Evolutionary conservation across 1,140 invertebrate species (phyloP).

Genomic region (Schlechtendalia chinensis): DNA sequence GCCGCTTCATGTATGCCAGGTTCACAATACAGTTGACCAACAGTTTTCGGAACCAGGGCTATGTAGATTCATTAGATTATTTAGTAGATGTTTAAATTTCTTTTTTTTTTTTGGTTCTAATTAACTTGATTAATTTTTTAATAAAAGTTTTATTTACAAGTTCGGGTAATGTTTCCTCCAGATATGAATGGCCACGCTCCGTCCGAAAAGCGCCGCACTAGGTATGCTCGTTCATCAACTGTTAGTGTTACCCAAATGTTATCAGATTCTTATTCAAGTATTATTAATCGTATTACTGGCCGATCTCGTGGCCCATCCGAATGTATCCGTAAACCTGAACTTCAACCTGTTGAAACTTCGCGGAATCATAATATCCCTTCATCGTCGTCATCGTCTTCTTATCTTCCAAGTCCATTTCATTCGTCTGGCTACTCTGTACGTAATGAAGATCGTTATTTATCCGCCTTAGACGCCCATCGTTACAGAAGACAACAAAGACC

Average conservation of each 20-base stretch:
- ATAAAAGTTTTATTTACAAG: constrained; percentile 11
- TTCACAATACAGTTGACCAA: constrained; percentile 45
- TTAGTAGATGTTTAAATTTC: not conserved
- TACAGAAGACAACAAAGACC: constrained; percentile 53
- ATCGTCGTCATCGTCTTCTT: constrained; percentile 11
- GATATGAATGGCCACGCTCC: constrained; percentile 34
- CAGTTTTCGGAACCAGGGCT: constrained; percentile 38
- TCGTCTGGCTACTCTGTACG: constrained; percentile 32
- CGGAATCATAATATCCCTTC: constrained; percentile 36
- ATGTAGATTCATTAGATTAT: constrained; percentile 41
- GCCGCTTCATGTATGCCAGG: constrained; percentile 36
- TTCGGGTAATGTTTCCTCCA: constrained; percentile 39
- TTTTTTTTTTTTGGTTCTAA: not conserved
- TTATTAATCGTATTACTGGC: constrained; percentile 74
- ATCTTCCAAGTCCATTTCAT: constrained; percentile 42
- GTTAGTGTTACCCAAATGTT: constrained; percentile 79
- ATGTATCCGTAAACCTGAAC: constrained; percentile 49
- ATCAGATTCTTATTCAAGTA: constrained; percentile 77
- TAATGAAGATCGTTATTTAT: constrained; percentile 38
- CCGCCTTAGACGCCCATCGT: constrained; percentile 28
- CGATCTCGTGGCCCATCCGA: constrained; percentile 68
- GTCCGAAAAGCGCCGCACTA: constrained; percentile 56
- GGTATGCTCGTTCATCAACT: constrained; percentile 73
- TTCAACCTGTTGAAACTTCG: constrained; percentile 31
- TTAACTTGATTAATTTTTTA: constrained; percentile 13